Evolutionary conservation across 2,113 vertebrate genomes (phyloP), one percentile per base, ranked within the genome.

Genomic region (Cichladusa arquata): DNA sequence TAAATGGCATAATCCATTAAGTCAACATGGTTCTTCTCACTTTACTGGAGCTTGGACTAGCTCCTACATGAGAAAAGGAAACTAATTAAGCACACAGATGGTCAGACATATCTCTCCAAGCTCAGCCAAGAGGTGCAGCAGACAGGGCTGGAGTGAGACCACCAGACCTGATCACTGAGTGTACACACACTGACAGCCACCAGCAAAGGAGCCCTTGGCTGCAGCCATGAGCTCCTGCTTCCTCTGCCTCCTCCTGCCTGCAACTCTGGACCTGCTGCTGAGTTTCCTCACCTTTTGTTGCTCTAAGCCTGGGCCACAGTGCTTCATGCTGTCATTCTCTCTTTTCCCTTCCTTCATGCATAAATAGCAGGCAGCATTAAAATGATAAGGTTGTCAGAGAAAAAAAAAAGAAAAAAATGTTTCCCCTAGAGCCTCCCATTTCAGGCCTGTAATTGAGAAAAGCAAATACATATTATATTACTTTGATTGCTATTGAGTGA

Each of bases 381-480:
- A 93, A 83, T 16, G 48, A 82, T 95, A 95, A 89, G 61, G 76
- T 48, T 87, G 81, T 53, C 40, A 70, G 53, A 71, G 28, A 20
- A 20, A 67, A 45, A n/a, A 20, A 56, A 22, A 23, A 31, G 48
- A 61, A 31, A 54, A 54, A 61, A 62, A 13, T 3, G 12, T 64
- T 96, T 76, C 81, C 53, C 61, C 65, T 62, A 61, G 50, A 95
- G 61, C 45, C 31, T 95, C 51, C 77, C 40, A 66, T 73, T 94
- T 95, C 71, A 83, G 58, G 60, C n/a, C 78, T 72, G 47, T 85
- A 91, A 93, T 28, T 95, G 85, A 92, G 95, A 93, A 95, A 97
- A 96, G 61, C 84, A 95, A 96, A 92, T 70, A 82, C 53, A 50
- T 95, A 91, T 76, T 95, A 79, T 74, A 76, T 92, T 91, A 92